Conservation (phyloP, 2,888 invertebrate species). For the Pecten maximus region DNA sequence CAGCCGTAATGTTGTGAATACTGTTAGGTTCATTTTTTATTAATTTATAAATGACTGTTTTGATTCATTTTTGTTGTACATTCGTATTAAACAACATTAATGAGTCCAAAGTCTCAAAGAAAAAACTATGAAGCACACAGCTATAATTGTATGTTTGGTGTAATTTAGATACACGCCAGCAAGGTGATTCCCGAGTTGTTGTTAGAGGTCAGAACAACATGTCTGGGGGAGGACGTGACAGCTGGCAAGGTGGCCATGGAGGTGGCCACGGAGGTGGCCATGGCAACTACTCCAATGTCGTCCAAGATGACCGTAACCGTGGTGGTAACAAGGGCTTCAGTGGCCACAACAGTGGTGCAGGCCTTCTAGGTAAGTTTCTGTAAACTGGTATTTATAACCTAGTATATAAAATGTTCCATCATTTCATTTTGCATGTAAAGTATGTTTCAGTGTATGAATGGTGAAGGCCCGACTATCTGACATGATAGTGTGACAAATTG, state of each 20-base stretch:
- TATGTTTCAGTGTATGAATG: too few species aligned
- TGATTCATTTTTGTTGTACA: too few species aligned
- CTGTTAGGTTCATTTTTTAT: too few species aligned
- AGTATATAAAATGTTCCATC: neutral
- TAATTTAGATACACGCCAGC: slow-evolving; percentile 50
- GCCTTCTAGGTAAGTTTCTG: slow-evolving; percentile 41
- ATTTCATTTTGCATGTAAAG: too few species aligned
- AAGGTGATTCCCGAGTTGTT: slow-evolving; percentile 51
- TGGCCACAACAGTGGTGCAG: slow-evolving; percentile 46
- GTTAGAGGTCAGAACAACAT: slow-evolving; percentile 43
- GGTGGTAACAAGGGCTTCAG: slow-evolving; percentile 26
- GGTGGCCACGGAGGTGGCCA: slow-evolving; percentile 30
- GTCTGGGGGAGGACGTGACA: slow-evolving; percentile 50
- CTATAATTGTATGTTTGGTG: neutral
- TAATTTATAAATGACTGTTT: too few species aligned
- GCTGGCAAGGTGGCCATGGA: slow-evolving; percentile 55
- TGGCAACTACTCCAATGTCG: slow-evolving; percentile 23
- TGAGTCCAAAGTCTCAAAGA: too few species aligned
- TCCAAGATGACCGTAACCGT: slow-evolving; percentile 49
- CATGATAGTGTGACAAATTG: too few species aligned
- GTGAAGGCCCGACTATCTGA: too few species aligned
- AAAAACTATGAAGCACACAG: neutral
- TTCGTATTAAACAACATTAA: too few species aligned
- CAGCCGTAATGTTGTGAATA: too few species aligned
- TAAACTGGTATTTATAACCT: neutral